phyloP scores from a whole-genome alignment of 2,113 vertebrate genomes.

The Ophthalmolycus amberensis region DNA sequence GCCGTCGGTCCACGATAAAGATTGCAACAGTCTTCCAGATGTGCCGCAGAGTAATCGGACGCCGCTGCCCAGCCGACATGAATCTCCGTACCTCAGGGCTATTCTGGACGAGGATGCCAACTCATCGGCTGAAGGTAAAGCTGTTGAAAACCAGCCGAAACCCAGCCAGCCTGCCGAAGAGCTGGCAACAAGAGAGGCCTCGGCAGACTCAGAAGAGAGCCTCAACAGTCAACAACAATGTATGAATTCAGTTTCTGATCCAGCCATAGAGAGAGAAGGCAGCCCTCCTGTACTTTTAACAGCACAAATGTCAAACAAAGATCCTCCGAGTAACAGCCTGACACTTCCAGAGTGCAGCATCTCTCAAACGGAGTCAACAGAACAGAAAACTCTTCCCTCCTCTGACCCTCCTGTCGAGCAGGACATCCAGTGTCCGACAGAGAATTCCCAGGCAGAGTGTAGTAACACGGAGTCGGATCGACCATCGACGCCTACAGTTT shows the following conservation, averaged over 20 bases:
- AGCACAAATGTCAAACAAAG: constrained; percentile 73
- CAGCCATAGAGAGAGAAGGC: constrained; percentile 72
- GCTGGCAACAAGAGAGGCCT: constrained; percentile 79
- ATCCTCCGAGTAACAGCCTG: constrained; percentile 65
- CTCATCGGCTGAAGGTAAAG: constrained; percentile 83
- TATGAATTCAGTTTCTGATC: constrained; percentile 82
- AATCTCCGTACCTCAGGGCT: constrained; percentile 87
- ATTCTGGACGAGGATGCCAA: constrained; percentile 91
- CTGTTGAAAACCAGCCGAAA: constrained; percentile 82
- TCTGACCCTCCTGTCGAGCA: constrained; percentile 49
- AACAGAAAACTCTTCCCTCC: constrained; percentile 50
- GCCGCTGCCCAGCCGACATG: constrained; percentile 80
- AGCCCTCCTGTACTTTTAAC: constrained; percentile 69
- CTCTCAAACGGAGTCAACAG: constrained; percentile 47
- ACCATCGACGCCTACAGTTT: constrained; percentile 16
- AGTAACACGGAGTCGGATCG: constrained; percentile 62
- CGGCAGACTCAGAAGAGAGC: constrained; percentile 75
- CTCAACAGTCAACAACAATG: constrained; percentile 35
- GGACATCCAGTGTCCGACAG: constrained; percentile 53
- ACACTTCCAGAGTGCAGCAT: constrained; percentile 62
- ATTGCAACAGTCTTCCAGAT: constrained; percentile 86
- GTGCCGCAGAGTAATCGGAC: constrained; percentile 83
- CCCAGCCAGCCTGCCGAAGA: constrained; percentile 84
- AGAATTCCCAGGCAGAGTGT: constrained; percentile 59
- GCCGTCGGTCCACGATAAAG: constrained; percentile 89